Percentiles rank a stretch among this genome's conserved stretches.
phyloP scores from a whole-genome alignment of 2,888 invertebrate species.

The Cheilosia variabilis region DNA sequence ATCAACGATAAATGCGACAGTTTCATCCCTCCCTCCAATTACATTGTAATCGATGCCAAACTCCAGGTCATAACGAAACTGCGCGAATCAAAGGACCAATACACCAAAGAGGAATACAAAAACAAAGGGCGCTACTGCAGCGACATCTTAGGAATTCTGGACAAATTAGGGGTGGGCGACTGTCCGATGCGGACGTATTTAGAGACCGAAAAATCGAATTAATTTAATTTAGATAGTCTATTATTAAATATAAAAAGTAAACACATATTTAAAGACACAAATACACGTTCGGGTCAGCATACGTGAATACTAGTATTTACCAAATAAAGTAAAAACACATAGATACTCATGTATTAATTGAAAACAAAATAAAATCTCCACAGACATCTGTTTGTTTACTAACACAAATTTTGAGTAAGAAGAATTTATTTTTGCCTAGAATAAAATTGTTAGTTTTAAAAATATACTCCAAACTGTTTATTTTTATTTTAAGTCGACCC shows the following conservation, averaged over 20 bases:
- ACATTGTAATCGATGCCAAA: conserved; percentile 82
- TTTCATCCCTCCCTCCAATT: conserved; percentile 82
- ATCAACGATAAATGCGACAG: conserved; percentile 81
- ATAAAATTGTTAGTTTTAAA: conserved; percentile 57
- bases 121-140: conserved; percentile 80
- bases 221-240: conserved; percentile 18
- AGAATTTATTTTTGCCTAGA: conserved; percentile 58
- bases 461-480: conserved; percentile 25
- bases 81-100: conserved; percentile 77
- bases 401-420: conserved; percentile 61
- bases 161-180: conserved; percentile 82
- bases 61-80: conserved; percentile 80
- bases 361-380: conserved; percentile 24
- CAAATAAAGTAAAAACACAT: conserved; percentile 17
- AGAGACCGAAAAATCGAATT: conserved; percentile 78
- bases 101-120: conserved; percentile 78
- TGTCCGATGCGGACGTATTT: conserved; percentile 81
- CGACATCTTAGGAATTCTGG: conserved; percentile 81
- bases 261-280: conserved; percentile 6
- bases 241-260: background rate
- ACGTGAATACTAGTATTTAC: conserved; percentile 42
- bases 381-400: conserved; percentile 68
- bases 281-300: background rate
- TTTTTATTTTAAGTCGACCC: conserved; percentile 24
- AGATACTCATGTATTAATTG: background rate